Base-by-base conservation (phyloP, 2,888 invertebrate species). In the Conistra vaccinii region DNA sequence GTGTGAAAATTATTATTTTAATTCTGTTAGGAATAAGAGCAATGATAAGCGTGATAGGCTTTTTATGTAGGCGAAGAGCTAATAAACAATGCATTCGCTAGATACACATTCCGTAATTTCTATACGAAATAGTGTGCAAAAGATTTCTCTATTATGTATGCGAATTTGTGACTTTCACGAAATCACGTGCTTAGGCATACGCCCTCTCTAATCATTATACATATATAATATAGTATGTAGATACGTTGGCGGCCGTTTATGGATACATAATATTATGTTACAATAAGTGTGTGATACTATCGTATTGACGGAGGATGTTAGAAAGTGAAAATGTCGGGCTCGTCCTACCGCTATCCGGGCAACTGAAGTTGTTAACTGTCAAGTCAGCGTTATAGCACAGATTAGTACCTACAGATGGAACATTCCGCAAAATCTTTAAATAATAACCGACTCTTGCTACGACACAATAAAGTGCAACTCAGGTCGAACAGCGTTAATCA, bases 151-250 rank as follows among this genome's bases (percentile, higher is more conserved):
- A 78, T 89, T 91, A 90, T 89, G 89, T 88, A 89, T 90, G 83
- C 87, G 88, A 88, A 90, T 87, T 85, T 82, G 85, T 89, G 73
- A 88, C 92, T 93, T 92, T 93, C 92, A 90, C 93, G 85, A 86
- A 69, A 87, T 92, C 92, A 91, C 92, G 90, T 90, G 91, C 84
- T 82, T 60, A n/a, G 73, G 48, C 45, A 81, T 76, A 78, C 74
- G 82, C 81, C 90, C 75, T 88, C 90, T 90, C 88, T 86, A 87
- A 87, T 85, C 78, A 78, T 73, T 81, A 77, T 85, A 81, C 75
- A 80, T 81, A 81, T 81, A 86, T 87, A 82, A 85, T 81, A 65
- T 70, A 14, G 61, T 55, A 23, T 55, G 35, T 45, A 63, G 62
- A 65, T 75, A 45, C 39, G 67, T 45, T 67, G 35, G 65, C 62